Evolutionary conservation across 2,797 vertebrate genomes (phyloP).

Genomic region (Cichlasoma orientale): DNA sequence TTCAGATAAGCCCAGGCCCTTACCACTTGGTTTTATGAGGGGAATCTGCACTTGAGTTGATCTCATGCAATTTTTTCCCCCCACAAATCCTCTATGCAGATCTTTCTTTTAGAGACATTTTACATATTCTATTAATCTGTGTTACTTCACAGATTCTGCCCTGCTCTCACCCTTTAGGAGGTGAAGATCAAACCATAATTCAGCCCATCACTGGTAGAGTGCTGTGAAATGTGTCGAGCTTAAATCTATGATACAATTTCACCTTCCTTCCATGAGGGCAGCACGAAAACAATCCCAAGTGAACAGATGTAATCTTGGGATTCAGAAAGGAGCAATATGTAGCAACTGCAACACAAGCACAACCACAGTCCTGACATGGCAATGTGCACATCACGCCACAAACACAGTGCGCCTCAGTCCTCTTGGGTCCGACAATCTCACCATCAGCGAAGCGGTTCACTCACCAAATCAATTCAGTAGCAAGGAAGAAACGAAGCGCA

Average conservation of each 20-base stretch:
- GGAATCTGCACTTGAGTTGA: constrained; percentile 57
- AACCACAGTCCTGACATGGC: constrained; percentile 46
- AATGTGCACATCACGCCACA: constrained; percentile 34
- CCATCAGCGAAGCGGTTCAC: constrained; percentile 65
- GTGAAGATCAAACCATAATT: constrained; percentile 42
- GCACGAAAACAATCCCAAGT: constrained; percentile 59
- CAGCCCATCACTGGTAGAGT: constrained; percentile 9
- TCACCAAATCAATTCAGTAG: constrained; percentile 70
- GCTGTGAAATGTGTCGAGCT: constrained; percentile 55
- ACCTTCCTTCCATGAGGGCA: constrained; percentile 46
- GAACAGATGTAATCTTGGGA: constrained; percentile 69
- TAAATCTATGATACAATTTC: constrained; percentile 65
- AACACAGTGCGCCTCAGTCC: constrained; percentile 53
- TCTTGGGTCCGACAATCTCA: constrained; percentile 64
- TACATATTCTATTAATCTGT: constrained; percentile 43
- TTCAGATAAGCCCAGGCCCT: constrained; percentile 66
- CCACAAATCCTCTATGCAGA: constrained; percentile 68
- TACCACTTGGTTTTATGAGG: constrained; percentile 53
- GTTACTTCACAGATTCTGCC: constrained; percentile 32
- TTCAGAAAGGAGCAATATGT: constrained; percentile 59
- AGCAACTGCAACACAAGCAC: constrained; percentile 38
- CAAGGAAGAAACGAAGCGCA: constrained; percentile 60
- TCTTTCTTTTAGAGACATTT: constrained; percentile 58
- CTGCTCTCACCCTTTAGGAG: constrained; percentile 22
- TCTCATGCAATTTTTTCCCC: constrained; percentile 44